A percentile compares a stretch with the other conserved stretches of the same genome.
Conservation (phyloP, 2,797 vertebrate species). For the Trachurus trachurus region DNA sequence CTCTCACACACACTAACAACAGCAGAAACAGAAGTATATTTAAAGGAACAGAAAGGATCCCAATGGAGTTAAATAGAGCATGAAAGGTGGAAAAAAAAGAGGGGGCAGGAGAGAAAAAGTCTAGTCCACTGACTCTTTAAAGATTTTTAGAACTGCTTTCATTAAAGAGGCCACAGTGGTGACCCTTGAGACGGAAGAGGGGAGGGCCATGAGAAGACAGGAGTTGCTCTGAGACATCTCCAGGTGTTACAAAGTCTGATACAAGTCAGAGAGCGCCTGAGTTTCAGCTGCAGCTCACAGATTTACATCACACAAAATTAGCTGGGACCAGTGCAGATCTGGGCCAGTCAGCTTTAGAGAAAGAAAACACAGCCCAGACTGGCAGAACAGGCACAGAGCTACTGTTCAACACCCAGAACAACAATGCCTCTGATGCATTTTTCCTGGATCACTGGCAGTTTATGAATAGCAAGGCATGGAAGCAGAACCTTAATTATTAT, state of each 20-base stretch:
- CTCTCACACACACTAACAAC: constrained; percentile 1
- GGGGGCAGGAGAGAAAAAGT: background rate
- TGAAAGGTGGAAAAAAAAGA: background rate
- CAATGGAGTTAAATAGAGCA: background rate
- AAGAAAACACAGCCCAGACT: constrained; percentile 31
- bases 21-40: background rate
- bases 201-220: background rate
- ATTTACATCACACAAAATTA: constrained; percentile 30
- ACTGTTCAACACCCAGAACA: constrained; percentile 53
- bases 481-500: constrained; percentile 47
- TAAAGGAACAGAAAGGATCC: background rate
- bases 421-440: constrained; percentile 44
- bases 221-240: background rate
- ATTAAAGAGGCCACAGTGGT: constrained; percentile 2
- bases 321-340: constrained; percentile 16
- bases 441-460: constrained; percentile 52
- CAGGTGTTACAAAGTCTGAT: background rate
- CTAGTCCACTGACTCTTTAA: background rate
- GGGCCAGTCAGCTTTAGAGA: constrained; percentile 33
- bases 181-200: background rate
- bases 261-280: background rate
- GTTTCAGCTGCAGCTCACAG: background rate
- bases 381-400: constrained; percentile 28
- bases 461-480: constrained; percentile 44
- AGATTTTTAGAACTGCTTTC: constrained; percentile 9